Conservation (phyloP, 2,797 vertebrate genomes). For the Eleutherodactylus coqui region DNA sequence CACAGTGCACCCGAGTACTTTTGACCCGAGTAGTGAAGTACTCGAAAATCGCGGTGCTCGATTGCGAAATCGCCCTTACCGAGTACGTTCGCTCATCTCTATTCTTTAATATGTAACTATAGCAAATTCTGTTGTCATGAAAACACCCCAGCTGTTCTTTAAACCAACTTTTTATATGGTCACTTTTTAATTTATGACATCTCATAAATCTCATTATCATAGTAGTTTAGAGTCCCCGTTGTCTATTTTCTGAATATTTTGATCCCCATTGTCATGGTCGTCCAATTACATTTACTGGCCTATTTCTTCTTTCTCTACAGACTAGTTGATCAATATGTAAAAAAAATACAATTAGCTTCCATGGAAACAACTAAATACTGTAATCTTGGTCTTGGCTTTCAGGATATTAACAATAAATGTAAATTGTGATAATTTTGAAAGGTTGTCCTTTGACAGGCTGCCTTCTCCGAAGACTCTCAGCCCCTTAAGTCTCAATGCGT, state of each 20-base stretch:
- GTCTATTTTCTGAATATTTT: not conserved
- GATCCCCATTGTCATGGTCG: not conserved
- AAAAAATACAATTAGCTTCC: conserved; percentile 30
- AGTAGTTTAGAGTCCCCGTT: too few relatives aligned
- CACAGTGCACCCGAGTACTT: too few relatives aligned
- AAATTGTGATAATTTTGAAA: conserved; percentile 38
- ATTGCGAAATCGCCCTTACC: too few relatives aligned
- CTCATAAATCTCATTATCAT: not conserved
- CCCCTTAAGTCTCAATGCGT: not conserved
- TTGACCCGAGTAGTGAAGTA: too few relatives aligned
- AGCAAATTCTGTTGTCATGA: not conserved
- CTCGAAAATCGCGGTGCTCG: too few relatives aligned
- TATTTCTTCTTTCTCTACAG: not conserved
- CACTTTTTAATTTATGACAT: not conserved
- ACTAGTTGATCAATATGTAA: conserved; percentile 17
- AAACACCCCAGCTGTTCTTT: not conserved
- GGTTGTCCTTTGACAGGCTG: conserved; percentile 18
- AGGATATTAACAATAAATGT: conserved; percentile 10
- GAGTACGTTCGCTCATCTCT: too few relatives aligned
- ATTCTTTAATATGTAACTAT: not conserved
- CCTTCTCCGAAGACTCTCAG: not conserved
- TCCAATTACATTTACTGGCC: not conserved
- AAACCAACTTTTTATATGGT: not conserved
- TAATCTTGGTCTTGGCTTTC: conserved; percentile 3
- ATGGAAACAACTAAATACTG: conserved; percentile 22